A percentile compares a stretch with the other conserved stretches of the same genome.
These are phyloP conservation scores for Ellobium chinense DNA, from an alignment of 2,888 invertebrate species.

Conservation along the genomic window DNA sequence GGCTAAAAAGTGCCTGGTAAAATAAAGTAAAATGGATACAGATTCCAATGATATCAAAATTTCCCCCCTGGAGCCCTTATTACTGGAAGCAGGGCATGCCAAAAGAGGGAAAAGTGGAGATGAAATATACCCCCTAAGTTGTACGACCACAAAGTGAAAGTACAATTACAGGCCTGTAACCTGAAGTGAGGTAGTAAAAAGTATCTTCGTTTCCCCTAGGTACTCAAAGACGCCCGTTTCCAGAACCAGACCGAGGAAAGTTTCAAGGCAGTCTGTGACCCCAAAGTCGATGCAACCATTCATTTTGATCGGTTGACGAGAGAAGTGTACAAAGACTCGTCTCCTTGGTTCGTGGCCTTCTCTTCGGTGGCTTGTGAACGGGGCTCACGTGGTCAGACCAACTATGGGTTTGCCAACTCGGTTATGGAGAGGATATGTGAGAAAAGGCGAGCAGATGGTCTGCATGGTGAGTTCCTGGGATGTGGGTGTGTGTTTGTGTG, in stretches of 20 bases:
- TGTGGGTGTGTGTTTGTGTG: too few relatives aligned
- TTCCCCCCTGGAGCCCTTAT: too few relatives aligned
- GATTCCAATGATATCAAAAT: too few relatives aligned
- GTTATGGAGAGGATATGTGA: conserved; percentile 98
- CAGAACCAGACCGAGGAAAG: conserved; percentile 90
- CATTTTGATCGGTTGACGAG: conserved; percentile 90
- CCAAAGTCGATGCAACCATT: conserved; percentile 91
- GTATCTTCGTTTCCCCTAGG: conserved; percentile 81
- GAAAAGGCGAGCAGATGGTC: conserved; percentile 88
- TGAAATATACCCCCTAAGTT: too few relatives aligned
- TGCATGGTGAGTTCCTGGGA: conserved; percentile 83
- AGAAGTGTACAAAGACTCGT: conserved; percentile 85
- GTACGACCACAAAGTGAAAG: too few relatives aligned
- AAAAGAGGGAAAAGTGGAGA: too few relatives aligned
- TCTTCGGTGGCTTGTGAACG: conserved; percentile 98
- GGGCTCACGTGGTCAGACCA: conserved; percentile 96
- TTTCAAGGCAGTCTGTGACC: conserved; percentile 87
- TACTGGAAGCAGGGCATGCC: too few relatives aligned
- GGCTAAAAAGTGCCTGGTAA: too few relatives aligned
- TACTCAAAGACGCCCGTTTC: conserved; percentile 90
- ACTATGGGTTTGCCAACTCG: conserved; percentile 98
- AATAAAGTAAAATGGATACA: too few relatives aligned
- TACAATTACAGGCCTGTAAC: too few relatives aligned
- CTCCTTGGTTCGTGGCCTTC: conserved; percentile 95
- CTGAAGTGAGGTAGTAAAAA: too few relatives aligned